Percentiles rank a stretch among this genome's conserved stretches.
Conservation (phyloP, 2,888 invertebrate species). For the Ormyrus thymus region DNA sequence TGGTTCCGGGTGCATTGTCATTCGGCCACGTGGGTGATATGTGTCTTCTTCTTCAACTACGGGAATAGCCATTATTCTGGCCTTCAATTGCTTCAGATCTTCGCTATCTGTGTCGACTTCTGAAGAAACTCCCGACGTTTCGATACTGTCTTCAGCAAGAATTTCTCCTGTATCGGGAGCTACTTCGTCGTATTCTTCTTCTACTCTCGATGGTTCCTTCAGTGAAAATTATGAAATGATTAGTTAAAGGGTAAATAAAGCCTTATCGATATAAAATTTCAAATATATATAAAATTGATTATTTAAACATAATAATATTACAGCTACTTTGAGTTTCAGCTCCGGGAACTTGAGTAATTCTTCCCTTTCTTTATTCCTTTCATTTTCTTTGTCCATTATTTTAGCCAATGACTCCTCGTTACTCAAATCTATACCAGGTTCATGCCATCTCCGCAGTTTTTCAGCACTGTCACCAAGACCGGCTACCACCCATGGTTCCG, state of each 20-base stretch:
- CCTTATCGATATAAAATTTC: no score
- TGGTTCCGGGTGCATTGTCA: conserved; percentile 60
- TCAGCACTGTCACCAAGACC: conserved; percentile 54
- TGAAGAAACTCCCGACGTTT: conserved; percentile 64
- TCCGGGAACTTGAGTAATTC: conserved; percentile 33
- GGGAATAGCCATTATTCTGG: conserved; percentile 68
- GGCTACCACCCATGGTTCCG: conserved; percentile 54
- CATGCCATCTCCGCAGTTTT: conserved; percentile 64
- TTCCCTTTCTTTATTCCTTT: conserved; percentile 51
- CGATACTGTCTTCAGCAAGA: conserved; percentile 63
- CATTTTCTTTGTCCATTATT: conserved; percentile 52
- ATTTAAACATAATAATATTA: no score
- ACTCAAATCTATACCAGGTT: conserved; percentile 60
- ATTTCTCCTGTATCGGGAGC: conserved; percentile 53
- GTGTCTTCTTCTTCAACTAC: conserved; percentile 69
- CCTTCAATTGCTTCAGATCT: conserved; percentile 67
- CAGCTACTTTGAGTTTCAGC: no score
- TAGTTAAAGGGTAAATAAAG: no score
- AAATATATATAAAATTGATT: no score
- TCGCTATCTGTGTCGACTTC: conserved; percentile 67
- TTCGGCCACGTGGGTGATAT: conserved; percentile 68
- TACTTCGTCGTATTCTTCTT: conserved; percentile 52
- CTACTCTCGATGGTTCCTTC: conserved; percentile 28
- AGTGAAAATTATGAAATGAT: not conserved
- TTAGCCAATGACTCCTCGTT: conserved; percentile 51